phyloP scores from a whole-genome alignment of 2,888 invertebrate species.

The Lucinisca nassula region DNA sequence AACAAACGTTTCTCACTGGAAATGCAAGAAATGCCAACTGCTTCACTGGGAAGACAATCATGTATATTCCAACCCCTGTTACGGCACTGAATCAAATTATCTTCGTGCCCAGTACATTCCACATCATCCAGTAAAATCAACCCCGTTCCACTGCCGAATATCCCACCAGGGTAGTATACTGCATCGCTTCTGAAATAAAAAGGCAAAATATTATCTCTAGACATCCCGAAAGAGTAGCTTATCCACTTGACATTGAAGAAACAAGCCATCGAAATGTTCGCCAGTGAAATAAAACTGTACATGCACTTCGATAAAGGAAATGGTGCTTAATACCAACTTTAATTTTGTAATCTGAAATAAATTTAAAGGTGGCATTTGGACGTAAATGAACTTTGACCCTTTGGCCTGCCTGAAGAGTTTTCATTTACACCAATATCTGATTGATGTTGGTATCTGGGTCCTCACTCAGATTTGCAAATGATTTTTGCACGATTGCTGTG shows the following conservation, averaged over 20 bases:
- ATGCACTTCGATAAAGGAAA: background rate
- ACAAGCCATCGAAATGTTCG: background rate
- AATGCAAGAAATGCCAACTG: conserved; percentile 78
- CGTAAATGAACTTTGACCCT: no score
- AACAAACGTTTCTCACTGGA: conserved; percentile 47
- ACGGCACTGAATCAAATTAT: conserved; percentile 68
- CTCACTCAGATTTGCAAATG: no score
- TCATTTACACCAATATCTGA: no score
- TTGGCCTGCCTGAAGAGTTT: no score
- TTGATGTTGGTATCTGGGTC: no score
- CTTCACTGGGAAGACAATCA: conserved; percentile 79
- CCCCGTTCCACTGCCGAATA: conserved; percentile 70
- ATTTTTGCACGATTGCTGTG: no score
- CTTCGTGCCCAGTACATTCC: conserved; percentile 72
- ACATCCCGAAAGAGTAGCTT: no score
- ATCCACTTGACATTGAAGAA: background rate
- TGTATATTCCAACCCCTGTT: conserved; percentile 75
- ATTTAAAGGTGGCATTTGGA: background rate
- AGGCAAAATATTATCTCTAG: no score
- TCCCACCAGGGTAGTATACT: conserved; percentile 38
- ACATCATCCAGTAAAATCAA: conserved; percentile 76
- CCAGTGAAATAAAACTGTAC: background rate
- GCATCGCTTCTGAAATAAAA: background rate
- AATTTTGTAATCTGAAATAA: background rate
- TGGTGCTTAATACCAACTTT: background rate